A percentile compares a stretch with the other conserved stretches of the same genome.
Evolutionary conservation across 2,888 invertebrate genomes (phyloP).

Genomic region (Dryococelus australis): DNA sequence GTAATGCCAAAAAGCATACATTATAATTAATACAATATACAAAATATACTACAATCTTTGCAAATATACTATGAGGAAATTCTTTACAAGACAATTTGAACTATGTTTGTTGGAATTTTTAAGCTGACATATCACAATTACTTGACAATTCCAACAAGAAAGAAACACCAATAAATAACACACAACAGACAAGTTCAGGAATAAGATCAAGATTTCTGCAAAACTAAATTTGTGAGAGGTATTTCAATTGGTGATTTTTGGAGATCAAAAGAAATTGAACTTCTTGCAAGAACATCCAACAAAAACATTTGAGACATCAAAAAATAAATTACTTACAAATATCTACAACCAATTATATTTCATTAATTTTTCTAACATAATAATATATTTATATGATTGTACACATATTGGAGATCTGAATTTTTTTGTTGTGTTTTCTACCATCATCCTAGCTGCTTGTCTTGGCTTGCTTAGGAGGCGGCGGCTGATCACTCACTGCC

Average conservation of each 20-base stretch:
- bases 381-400: conserved; percentile 36
- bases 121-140: background rate
- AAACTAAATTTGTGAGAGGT: background rate
- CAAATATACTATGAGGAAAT: background rate
- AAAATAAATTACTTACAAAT: conserved; percentile 42
- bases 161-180: conserved; percentile 16
- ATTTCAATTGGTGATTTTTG: conserved; percentile 33
- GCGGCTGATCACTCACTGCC: background rate
- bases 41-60: background rate
- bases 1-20: background rate
- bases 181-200: conserved; percentile 9
- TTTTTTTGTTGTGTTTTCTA: conserved; percentile 30
- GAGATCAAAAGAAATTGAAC: conserved; percentile 40
- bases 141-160: background rate
- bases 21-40: background rate
- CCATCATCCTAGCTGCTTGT: conserved; percentile 33
- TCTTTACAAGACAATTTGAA: background rate
- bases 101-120: background rate
- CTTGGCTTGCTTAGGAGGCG: conserved; percentile 32
- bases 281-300: conserved; percentile 35
- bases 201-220: background rate
- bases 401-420: conserved; percentile 35
- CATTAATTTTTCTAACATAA: conserved; percentile 35
- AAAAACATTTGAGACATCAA: conserved; percentile 35
- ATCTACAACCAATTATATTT: conserved; percentile 38